Evolutionary conservation across 1,140 invertebrate species (phyloP), one percentile per base, ranked within the genome.

Genomic region (Streblospio benedicti): DNA sequence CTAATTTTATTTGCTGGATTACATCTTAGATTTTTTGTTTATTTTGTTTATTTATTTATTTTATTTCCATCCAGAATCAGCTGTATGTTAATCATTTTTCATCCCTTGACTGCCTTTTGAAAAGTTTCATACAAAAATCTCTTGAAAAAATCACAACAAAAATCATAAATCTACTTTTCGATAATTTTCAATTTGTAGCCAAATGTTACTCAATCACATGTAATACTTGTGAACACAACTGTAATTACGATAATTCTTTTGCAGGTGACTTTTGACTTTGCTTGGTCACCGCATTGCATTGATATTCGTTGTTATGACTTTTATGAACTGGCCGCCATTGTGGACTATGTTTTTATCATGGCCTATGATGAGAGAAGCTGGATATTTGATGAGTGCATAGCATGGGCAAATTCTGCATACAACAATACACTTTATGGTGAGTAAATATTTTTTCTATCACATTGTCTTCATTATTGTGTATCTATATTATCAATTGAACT

Each of bases 301-400:
- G 79, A 81, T 65, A 63, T 64, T 0, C 71, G 78, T 56, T 79
- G 67, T 65, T 81, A 79, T 68, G 78, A 81, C 61, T 77, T 72
- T 63, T 41, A 44, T n/a, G 67, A 57, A 18, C 58, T 81, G 14
- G 65, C 73, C 3, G 51, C 64, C 5, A 51, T 62, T 23, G 65
- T 68, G 20, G 79, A 81, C 64, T 70, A 76, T 53, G 64, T 79
- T 33, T 79, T 80, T 71, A 68, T 80, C 9, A 80, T 80, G 78
- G 69, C 77, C 1, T 80, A 80, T 64, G 79, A 81, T 65, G 71
- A 77, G 63, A 72, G 74, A 64, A 79, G 76, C 57, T 78, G 80
- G 64, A 76, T 80, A 25, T 65, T 66, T 55, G 73, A 70, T n/a
- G 65, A 71, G 12, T 80, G 79, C 63, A 52, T 73, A 23, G 78